phyloP scores from a whole-genome alignment of 2,797 vertebrate genomes.

The Aplochiton taeniatus region DNA sequence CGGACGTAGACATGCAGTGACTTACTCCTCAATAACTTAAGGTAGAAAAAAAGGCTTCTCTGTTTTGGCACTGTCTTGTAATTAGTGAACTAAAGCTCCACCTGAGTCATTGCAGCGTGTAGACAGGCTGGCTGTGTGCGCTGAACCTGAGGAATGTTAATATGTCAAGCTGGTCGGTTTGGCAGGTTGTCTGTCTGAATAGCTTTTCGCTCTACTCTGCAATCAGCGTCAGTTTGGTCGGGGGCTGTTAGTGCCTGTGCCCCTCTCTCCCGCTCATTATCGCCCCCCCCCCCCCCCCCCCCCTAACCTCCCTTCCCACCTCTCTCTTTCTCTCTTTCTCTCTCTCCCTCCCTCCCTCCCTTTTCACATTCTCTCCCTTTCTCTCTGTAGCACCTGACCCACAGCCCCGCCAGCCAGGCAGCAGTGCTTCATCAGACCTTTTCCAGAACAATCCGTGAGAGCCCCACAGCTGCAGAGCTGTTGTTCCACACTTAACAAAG shows the following conservation, averaged over 20 bases:
- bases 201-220: too few species aligned
- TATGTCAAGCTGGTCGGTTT: slow-evolving; percentile 26
- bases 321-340: neutral
- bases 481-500: slow-evolving; percentile 8
- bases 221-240: too few species aligned
- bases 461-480: slow-evolving; percentile 5
- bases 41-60: neutral
- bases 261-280: slow-evolving; percentile 44
- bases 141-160: slow-evolving; percentile 68
- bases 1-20: too few species aligned
- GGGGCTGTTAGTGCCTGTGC: neutral
- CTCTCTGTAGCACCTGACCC: slow-evolving; percentile 52
- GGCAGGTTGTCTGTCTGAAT: neutral
- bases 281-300: neutral
- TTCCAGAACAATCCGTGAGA: slow-evolving; percentile 7
- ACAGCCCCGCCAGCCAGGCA: slow-evolving; percentile 40
- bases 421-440: slow-evolving; percentile 62
- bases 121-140: slow-evolving; percentile 9
- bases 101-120: slow-evolving; percentile 33
- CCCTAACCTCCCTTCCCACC: too few species aligned
- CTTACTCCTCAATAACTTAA: too few species aligned
- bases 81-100: slow-evolving; percentile 38
- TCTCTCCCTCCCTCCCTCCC: neutral
- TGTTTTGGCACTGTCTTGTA: neutral
- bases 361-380: neutral